Conservation (phyloP, 1,140 invertebrate genomes). For the Sarcophaga peregrina region DNA sequence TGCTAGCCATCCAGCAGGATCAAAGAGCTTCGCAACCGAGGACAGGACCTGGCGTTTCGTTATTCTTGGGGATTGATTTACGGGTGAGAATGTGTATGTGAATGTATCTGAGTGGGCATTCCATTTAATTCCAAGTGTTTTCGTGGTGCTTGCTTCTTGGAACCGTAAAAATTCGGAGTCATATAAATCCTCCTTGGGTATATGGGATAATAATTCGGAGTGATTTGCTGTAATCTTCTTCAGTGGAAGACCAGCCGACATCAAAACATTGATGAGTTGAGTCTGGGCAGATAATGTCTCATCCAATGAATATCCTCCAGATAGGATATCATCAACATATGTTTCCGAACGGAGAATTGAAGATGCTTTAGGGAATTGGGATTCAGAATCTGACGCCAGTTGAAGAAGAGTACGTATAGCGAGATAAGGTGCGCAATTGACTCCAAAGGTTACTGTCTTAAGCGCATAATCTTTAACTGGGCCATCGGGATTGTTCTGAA, state of each 20-base stretch:
- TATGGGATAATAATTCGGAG: conserved; percentile 7
- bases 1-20: neutral
- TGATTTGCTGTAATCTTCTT: conserved; percentile 29
- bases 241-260: conserved; percentile 20
- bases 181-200: conserved; percentile 24
- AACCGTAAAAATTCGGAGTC: conserved; percentile 10
- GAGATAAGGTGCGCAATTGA: conserved; percentile 26
- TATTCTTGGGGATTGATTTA: no score
- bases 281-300: no score
- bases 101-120: conserved; percentile 21
- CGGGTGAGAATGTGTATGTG: neutral
- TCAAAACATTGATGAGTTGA: conserved; percentile 2
- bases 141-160: conserved; percentile 28
- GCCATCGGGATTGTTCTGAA: neutral
- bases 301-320: neutral
- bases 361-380: neutral
- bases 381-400: conserved; percentile 14
- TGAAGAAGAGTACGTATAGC: conserved; percentile 34
- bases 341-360: conserved; percentile 15
- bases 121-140: conserved; percentile 37
- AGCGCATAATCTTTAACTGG: conserved; percentile 21
- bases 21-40: no score
- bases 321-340: conserved; percentile 22
- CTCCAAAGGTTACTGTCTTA: conserved; percentile 15
- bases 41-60: no score